A percentile compares a stretch with the other conserved stretches of the same genome.
Evolutionary conservation across 2,113 vertebrate species (phyloP).

Genomic region (Crotophaga sulcirostris): DNA sequence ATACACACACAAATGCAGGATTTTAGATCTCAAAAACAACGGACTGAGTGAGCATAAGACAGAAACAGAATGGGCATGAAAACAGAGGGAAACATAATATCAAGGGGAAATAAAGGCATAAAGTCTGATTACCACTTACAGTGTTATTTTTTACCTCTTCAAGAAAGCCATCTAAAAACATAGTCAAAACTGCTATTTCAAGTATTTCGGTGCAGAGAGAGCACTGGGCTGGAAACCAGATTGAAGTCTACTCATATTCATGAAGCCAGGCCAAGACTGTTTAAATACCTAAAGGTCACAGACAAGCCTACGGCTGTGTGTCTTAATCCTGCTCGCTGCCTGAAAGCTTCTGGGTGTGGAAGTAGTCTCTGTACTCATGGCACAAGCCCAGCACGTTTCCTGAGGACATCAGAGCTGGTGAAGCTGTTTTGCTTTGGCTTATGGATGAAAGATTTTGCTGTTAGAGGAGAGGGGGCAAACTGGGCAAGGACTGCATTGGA

Average conservation of each 20-base stretch:
- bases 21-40: neutral
- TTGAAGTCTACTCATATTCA: neutral
- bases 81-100: neutral
- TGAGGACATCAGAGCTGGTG: conserved; percentile 36
- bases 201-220: neutral
- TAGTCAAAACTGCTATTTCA: neutral
- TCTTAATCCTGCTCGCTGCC: conserved; percentile 43
- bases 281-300: conserved; percentile 54
- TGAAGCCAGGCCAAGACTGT: conserved; percentile 9
- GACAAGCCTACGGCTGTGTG: neutral
- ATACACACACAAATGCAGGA: neutral
- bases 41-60: neutral
- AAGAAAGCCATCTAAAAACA: neutral
- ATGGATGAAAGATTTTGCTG: conserved; percentile 47
- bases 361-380: conserved; percentile 14
- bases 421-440: conserved; percentile 40
- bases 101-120: neutral
- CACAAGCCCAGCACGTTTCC: conserved; percentile 39
- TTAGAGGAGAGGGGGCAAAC: neutral
- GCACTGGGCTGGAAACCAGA: neutral
- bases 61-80: neutral
- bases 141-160: neutral
- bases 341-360: conserved; percentile 44
- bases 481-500: neutral
- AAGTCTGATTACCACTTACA: neutral